Evolutionary conservation across 2,888 invertebrate species (phyloP), one percentile per base, ranked within the genome.

Genomic region (Tyria jacobaeae): DNA sequence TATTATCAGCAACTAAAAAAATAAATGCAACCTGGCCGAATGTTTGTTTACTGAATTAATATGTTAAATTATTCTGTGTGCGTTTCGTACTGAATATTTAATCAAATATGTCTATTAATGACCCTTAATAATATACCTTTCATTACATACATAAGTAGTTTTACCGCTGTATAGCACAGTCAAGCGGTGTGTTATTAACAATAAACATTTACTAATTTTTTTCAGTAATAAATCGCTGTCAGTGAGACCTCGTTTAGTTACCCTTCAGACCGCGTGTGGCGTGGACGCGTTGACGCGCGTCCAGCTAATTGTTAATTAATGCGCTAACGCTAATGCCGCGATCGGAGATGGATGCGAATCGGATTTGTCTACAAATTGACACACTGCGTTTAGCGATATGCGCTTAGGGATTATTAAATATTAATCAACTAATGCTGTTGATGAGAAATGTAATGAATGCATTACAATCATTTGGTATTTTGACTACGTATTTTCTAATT

Each of bases 281-380:
- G 64, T 63, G 64, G 71, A 73, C 77, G 64, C 76, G 75, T 53
- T 57, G 68, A 71, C 72, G 70, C 62, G 59, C 69, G 70, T 71
- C 70, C 70, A 65, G 31, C 68, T 71, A 71, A 76, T 77, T 77
- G 76, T 67, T 75, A 77, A 76, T 76, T 76, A 78, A 78, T 73
- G 51, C 71, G 78, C 78, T 78, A 70, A 71, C 64, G 64, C 68
- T 78, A 73, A 76, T 76, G 66, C 68, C 25, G 64, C 68, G 75
- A 78, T 78, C 63, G 55, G 73, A 75, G 76, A 78, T 75, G 64
- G 80, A 80, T 78, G 80, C 57, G 78, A 75, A 80, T 76, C 72
- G 67, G 74, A 80, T 80, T 80, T 78, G 64, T 54, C 57, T 62
- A 62, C 60, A 68, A 76, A 79, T 79, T 76, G 74, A 74, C 73